Conservation (phyloP, 2,888 invertebrate genomes). For the Listrodromus nycthemerus region DNA sequence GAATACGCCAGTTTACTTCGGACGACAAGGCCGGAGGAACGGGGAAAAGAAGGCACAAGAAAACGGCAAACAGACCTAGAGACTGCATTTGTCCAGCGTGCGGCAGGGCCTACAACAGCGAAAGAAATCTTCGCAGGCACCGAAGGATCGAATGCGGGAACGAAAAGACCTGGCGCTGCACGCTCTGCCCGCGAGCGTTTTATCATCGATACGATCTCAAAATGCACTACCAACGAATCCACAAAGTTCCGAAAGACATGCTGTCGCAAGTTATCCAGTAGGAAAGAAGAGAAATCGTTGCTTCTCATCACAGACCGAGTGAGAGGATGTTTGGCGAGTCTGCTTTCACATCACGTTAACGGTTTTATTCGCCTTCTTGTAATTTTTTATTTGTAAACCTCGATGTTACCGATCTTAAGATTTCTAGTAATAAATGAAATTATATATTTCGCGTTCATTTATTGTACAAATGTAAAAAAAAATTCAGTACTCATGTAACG, state of each 20-base stretch:
- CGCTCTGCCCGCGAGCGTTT: conserved; percentile 64
- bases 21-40: neutral
- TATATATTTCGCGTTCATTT: neutral
- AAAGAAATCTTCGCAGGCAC: conserved; percentile 69
- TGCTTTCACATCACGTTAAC: no score
- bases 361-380: no score
- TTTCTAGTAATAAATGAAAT: neutral
- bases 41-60: neutral
- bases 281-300: neutral
- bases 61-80: neutral
- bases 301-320: neutral
- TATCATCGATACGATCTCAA: conserved; percentile 68
- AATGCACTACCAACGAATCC: conserved; percentile 28
- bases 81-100: conserved; percentile 69
- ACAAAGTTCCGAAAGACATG: conserved; percentile 36
- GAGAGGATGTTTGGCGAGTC: no score
- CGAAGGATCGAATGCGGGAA: conserved; percentile 75
- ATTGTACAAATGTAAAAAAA: neutral
- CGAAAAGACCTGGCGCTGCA: conserved; percentile 58
- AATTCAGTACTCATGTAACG: neutral
- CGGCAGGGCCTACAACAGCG: conserved; percentile 77
- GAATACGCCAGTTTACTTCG: neutral
- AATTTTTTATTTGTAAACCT: no score
- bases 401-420: neutral
- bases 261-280: conserved; percentile 19